These are phyloP conservation scores for Epicauta chinensis DNA, from an alignment of 1,140 invertebrate species.

Conservation along the genomic window DNA sequence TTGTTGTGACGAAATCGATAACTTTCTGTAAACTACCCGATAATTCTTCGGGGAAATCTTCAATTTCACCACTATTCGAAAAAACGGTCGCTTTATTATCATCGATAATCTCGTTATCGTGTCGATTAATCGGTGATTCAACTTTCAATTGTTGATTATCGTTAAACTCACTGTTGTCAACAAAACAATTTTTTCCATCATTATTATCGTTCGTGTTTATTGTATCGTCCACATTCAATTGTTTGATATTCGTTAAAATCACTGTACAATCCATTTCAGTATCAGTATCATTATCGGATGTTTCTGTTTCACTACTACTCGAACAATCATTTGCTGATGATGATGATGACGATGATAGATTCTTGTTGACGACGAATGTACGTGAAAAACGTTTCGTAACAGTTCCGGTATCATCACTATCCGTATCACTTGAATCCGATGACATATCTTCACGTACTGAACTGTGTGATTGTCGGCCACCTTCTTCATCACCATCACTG, in stretches of 20 bases:
- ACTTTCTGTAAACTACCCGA: neutral
- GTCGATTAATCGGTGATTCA: neutral
- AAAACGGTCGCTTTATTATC: constrained; percentile 2
- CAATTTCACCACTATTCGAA: neutral
- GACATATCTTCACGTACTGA: constrained; percentile 47
- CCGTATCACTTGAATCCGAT: constrained; percentile 53
- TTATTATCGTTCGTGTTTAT: constrained; percentile 5
- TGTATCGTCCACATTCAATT: constrained; percentile 21
- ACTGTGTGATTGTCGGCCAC: constrained; percentile 27
- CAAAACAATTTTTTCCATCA: too few species aligned
- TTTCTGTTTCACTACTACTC: constrained; percentile 45
- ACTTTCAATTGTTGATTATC: constrained; percentile 4
- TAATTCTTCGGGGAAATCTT: constrained; percentile 1
- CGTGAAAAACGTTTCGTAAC: constrained; percentile 62
- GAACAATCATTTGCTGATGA: constrained; percentile 11
- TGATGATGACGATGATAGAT: constrained; percentile 51
- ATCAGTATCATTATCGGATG: constrained; percentile 50
- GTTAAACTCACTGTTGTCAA: constrained; percentile 5
- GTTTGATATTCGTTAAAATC: constrained; percentile 35
- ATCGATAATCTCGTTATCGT: constrained; percentile 4
- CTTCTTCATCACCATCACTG: constrained; percentile 36
- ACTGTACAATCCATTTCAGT: constrained; percentile 44
- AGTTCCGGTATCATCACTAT: constrained; percentile 49
- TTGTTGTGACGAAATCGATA: neutral
- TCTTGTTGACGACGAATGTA: constrained; percentile 67